These are phyloP conservation scores for Drosophila nr. fundita DNA, from an alignment of 2,888 invertebrate genomes.

Conservation along the genomic window DNA sequence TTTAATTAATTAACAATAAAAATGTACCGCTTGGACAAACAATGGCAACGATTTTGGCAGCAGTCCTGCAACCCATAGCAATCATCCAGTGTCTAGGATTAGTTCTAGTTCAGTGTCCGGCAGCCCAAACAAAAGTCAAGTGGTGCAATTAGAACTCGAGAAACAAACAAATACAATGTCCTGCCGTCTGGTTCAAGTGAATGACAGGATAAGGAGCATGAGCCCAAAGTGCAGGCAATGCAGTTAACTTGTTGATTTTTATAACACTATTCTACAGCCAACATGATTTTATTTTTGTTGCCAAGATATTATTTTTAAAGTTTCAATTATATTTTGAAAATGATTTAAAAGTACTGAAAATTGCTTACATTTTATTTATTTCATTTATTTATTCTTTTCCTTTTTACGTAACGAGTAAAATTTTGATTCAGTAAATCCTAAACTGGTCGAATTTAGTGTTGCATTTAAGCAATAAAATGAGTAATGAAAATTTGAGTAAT, in stretches of 20 bases:
- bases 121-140: conserved; percentile 21
- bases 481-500: too few relatives aligned
- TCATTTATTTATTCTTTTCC: background rate
- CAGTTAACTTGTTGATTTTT: conserved; percentile 73
- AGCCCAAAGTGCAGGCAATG: conserved; percentile 34
- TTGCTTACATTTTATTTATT: background rate
- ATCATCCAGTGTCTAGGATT: conserved; percentile 34
- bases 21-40: conserved; percentile 5
- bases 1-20: conserved; percentile 69
- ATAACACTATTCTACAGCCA: background rate
- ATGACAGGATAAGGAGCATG: conserved; percentile 24
- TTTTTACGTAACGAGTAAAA: background rate
- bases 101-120: conserved; percentile 11
- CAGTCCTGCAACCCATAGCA: conserved; percentile 10
- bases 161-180: conserved; percentile 47
- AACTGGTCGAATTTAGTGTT: background rate
- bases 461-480: background rate
- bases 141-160: conserved; percentile 54
- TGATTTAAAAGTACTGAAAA: rapidly evolving
- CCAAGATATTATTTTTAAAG: background rate
- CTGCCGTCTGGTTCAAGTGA: conserved; percentile 24
- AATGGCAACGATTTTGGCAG: conserved; percentile 33
- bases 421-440: background rate
- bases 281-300: background rate
- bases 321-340: background rate